Percentiles rank a stretch among this genome's conserved stretches.
These are phyloP conservation scores for Beroe forskalii DNA, from an alignment of 37 sponge, comb jelly and placozoan species.

Conservation along the genomic window DNA sequence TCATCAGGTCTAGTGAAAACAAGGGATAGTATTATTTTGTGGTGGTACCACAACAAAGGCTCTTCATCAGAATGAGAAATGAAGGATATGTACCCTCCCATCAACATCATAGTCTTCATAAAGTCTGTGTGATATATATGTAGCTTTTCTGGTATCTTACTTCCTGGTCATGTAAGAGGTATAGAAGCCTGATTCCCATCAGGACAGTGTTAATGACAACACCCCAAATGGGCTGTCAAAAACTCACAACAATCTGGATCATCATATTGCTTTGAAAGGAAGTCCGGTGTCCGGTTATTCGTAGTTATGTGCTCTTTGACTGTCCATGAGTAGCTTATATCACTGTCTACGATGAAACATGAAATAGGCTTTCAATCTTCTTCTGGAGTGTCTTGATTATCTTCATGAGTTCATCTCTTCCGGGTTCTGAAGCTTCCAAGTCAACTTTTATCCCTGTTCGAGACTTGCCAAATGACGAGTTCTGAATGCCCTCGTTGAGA, in stretches of 20 bases:
- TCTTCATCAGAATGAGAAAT: neutral
- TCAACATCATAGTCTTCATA: conserved; percentile 18
- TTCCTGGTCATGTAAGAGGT: conserved; percentile 57
- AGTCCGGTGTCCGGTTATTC: too few relatives aligned
- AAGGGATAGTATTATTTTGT: conserved; percentile 41
- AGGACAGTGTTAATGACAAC: neutral
- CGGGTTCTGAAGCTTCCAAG: neutral
- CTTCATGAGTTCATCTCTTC: neutral
- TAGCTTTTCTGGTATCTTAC: conserved; percentile 7
- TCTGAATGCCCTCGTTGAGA: neutral
- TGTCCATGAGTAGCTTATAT: too few relatives aligned
- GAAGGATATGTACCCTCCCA: conserved; percentile 45
- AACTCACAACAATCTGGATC: conserved; percentile 1
- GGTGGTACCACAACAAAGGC: conserved; percentile 52
- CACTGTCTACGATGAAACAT: too few relatives aligned
- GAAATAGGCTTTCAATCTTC: neutral
- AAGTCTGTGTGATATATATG: conserved; percentile 29
- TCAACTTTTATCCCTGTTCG: neutral
- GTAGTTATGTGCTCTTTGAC: too few relatives aligned
- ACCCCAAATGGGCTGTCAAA: conserved; percentile 6
- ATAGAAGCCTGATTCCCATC: conserved; percentile 7
- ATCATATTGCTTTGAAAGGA: conserved; percentile 20
- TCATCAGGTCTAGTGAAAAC: conserved; percentile 34
- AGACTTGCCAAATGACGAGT: neutral
- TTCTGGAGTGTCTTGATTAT: neutral